Percentiles rank a stretch among this genome's conserved stretches.
Evolutionary conservation across 2,888 invertebrate genomes (phyloP).

Genomic region (Mellilla xanthometata): DNA sequence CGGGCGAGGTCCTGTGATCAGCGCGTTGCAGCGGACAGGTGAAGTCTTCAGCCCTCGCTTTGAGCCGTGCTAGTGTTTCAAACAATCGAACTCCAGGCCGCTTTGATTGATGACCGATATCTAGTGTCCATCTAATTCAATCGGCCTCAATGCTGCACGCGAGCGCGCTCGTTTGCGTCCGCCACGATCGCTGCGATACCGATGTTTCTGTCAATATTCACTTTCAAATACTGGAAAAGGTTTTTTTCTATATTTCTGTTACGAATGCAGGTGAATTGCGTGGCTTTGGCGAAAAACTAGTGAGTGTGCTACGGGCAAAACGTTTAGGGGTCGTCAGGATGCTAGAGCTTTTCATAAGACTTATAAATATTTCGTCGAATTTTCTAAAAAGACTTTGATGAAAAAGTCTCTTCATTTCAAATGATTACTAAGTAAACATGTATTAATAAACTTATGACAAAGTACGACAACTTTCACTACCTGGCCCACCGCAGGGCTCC

Average conservation of each 20-base stretch:
- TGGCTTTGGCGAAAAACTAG: conserved; percentile 16
- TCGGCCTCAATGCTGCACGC: conserved; percentile 61
- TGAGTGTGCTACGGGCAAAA: conserved; percentile 8
- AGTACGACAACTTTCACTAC: conserved; percentile 39
- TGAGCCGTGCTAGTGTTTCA: conserved; percentile 28
- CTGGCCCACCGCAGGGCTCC: conserved; percentile 37
- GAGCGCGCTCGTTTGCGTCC: too few relatives aligned
- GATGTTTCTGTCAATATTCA: conserved; percentile 29
- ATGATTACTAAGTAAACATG: too few relatives aligned
- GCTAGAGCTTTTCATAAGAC: background rate
- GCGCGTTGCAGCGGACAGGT: conserved; percentile 64
- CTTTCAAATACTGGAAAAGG: conserved; percentile 27
- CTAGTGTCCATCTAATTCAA: conserved; percentile 67
- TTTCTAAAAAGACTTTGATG: too few relatives aligned
- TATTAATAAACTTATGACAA: too few relatives aligned
- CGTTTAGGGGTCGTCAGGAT: conserved; percentile 1
- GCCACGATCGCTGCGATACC: conserved; percentile 43
- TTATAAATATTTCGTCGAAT: too few relatives aligned
- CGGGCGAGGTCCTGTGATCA: conserved; percentile 61
- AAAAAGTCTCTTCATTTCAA: too few relatives aligned
- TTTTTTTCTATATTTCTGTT: conserved; percentile 22
- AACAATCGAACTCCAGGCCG: conserved; percentile 47
- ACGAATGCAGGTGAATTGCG: conserved; percentile 16
- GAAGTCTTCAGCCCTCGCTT: conserved; percentile 44
- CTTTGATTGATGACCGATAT: conserved; percentile 66